Percentiles rank a stretch among this genome's conserved stretches.
Conservation (phyloP, 2,113 vertebrate genomes). For the Hepsetus odoe region DNA sequence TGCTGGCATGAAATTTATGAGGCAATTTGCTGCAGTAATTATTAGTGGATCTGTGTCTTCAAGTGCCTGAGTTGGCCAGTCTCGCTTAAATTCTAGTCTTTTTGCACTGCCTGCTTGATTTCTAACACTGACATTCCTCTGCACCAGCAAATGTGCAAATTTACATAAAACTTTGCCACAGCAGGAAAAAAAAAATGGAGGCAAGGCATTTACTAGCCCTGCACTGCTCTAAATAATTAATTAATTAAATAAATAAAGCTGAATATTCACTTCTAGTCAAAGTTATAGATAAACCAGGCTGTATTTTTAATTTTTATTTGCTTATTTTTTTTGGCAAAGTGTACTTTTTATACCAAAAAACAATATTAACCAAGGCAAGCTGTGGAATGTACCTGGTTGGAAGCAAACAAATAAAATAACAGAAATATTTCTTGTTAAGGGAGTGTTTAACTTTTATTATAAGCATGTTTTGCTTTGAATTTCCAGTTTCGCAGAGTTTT, state of each 20-base stretch:
- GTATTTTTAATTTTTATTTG: too few species aligned
- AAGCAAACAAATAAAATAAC: too few species aligned
- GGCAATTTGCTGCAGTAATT: conserved; percentile 22
- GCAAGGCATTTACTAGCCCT: background rate
- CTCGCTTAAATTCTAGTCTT: conserved; percentile 61
- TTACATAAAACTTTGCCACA: conserved; percentile 5
- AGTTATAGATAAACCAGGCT: too few species aligned
- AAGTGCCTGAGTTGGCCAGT: background rate
- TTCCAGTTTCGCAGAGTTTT: background rate
- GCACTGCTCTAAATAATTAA: background rate
- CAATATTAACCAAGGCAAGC: background rate
- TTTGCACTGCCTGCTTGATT: conserved; percentile 36
- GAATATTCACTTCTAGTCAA: too few species aligned
- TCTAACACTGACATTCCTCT: conserved; percentile 46
- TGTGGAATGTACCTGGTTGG: too few species aligned
- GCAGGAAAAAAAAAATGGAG: background rate
- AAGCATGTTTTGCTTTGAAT: background rate
- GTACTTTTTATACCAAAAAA: background rate
- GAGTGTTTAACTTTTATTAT: background rate
- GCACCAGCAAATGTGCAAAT: background rate
- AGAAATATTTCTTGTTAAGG: background rate
- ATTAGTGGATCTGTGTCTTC: conserved; percentile 17
- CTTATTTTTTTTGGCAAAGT: background rate
- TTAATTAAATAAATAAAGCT: background rate
- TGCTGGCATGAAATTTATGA: conserved; percentile 17